A percentile compares a stretch with the other conserved stretches of the same genome.
These are phyloP conservation scores for Macropus fuliginosus DNA, from an alignment of 2,797 vertebrate species.

Conservation along the genomic window DNA sequence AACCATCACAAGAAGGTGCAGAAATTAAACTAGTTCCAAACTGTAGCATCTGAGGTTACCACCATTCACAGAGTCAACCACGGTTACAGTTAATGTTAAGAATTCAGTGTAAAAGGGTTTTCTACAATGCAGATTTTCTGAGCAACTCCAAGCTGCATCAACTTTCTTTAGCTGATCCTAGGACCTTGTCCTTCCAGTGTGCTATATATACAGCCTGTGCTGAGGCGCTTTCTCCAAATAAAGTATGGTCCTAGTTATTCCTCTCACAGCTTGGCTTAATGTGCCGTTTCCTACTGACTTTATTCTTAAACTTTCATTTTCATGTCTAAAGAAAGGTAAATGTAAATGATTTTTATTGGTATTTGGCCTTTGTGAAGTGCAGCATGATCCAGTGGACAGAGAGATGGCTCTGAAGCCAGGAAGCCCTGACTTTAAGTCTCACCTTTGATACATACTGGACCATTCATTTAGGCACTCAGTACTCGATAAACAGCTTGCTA, in stretches of 20 bases:
- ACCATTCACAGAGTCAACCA: slow-evolving; percentile 21
- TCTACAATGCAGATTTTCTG: slow-evolving; percentile 70
- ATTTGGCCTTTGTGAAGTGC: neutral
- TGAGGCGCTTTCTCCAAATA: neutral
- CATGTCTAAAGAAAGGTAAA: slow-evolving; percentile 27
- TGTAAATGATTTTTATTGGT: slow-evolving; percentile 1
- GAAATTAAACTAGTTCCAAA: slow-evolving; percentile 58
- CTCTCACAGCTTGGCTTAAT: neutral
- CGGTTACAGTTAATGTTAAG: slow-evolving; percentile 12
- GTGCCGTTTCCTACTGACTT: neutral
- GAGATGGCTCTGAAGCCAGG: neutral
- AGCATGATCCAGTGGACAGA: neutral
- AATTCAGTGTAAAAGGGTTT: slow-evolving; percentile 61
- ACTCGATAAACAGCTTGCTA: neutral
- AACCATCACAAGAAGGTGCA: slow-evolving; percentile 54
- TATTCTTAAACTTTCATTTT: neutral
- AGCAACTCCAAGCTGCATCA: slow-evolving; percentile 44
- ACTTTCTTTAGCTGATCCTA: slow-evolving; percentile 66
- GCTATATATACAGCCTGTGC: slow-evolving; percentile 38
- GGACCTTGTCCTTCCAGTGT: slow-evolving; percentile 28
- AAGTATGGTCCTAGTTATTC: neutral
- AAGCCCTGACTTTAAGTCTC: neutral
- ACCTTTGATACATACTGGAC: neutral
- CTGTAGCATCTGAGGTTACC: slow-evolving; percentile 64
- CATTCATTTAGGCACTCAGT: neutral